phyloP scores from a whole-genome alignment of 2,888 invertebrate species.

The Ceriagrion tenellum region DNA sequence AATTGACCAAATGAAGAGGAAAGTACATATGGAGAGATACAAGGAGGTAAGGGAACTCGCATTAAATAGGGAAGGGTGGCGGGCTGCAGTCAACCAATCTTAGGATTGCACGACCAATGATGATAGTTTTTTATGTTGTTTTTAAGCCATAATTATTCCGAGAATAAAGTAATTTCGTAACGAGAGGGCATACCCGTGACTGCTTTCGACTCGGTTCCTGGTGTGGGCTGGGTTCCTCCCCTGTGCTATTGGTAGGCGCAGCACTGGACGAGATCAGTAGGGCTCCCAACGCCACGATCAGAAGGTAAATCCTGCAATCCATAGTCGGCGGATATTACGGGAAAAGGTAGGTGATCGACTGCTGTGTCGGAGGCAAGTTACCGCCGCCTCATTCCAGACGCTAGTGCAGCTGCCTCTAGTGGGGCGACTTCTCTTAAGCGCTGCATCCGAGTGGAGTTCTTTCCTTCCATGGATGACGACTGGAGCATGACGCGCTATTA shows the following conservation, averaged over 20 bases:
- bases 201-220: background rate
- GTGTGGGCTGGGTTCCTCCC: background rate
- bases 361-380: background rate
- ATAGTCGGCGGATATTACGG: background rate
- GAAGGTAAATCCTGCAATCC: background rate
- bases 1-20: no score
- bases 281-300: background rate
- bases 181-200: background rate
- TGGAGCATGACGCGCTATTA: conserved; percentile 22
- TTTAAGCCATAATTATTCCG: no score
- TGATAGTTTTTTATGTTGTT: no score
- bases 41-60: no score
- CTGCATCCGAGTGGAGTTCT: background rate
- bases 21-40: no score
- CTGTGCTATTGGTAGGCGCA: background rate
- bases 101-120: no score
- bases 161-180: no score
- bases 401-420: background rate
- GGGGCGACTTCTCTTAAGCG: background rate
- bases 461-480: background rate
- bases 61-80: no score
- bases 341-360: background rate
- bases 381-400: background rate
- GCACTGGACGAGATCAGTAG: background rate
- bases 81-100: no score